Evolutionary conservation across 2,113 vertebrate species (phyloP).

Genomic region (Ophthalmotilapia sp.): DNA sequence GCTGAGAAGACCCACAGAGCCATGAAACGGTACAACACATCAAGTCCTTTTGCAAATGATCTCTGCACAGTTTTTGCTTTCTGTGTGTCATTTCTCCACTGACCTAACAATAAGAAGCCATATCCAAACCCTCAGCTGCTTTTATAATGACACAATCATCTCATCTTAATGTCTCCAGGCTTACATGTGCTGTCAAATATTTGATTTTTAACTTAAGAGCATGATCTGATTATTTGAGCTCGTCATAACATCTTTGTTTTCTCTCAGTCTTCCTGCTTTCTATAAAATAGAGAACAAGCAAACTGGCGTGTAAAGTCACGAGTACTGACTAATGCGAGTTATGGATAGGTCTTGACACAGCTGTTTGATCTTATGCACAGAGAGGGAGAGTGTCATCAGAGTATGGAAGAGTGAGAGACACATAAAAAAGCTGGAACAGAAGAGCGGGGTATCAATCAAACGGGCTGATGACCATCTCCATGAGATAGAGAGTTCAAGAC

Average conservation of each 20-base stretch:
- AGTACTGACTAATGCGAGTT: slow-evolving; percentile 12
- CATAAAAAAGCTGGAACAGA: slow-evolving; percentile 6
- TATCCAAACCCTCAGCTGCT: background rate
- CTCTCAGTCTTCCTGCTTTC: background rate
- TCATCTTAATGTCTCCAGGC: background rate
- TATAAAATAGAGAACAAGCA: background rate
- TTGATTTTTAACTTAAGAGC: background rate
- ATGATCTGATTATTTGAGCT: background rate
- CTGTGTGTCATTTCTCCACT: background rate
- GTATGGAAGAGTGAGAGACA: slow-evolving; percentile 5
- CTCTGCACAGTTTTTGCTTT: background rate
- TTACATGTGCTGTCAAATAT: background rate
- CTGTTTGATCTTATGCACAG: slow-evolving; percentile 14
- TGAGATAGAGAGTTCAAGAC: slow-evolving; percentile 50
- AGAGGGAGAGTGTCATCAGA: slow-evolving; percentile 28
- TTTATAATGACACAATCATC: background rate
- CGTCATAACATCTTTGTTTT: background rate
- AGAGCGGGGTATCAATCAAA: slow-evolving; percentile 60
- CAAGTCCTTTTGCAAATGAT: background rate
- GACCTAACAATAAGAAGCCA: background rate
- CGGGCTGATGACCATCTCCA: slow-evolving; percentile 46
- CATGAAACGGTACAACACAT: too few species aligned
- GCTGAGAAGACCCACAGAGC: too few species aligned
- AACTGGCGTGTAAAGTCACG: background rate
- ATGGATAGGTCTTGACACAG: background rate